Evolutionary conservation across 2,113 vertebrate species (phyloP).

Genomic region (Eubucco bourcierii): DNA sequence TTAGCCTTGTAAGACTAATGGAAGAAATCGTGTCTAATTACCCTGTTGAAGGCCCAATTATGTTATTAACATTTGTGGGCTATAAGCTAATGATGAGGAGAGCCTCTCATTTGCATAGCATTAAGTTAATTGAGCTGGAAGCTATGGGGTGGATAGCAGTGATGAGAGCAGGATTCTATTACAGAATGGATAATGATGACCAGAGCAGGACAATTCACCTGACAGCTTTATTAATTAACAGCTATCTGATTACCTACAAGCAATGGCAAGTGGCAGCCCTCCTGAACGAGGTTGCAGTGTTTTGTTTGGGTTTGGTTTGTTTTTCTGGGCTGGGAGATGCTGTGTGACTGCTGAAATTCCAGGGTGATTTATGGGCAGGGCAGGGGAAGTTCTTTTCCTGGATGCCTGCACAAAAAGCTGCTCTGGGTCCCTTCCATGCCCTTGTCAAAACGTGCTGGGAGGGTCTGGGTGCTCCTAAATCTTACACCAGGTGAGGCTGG

Average conservation of each 20-base stretch:
- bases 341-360: not conserved
- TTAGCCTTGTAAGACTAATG: constrained; percentile 88
- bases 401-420: not conserved
- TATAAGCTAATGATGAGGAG: constrained; percentile 87
- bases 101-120: constrained; percentile 94
- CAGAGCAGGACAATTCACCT: constrained; percentile 84
- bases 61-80: constrained; percentile 87
- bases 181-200: constrained; percentile 89
- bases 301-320: too few relatives aligned
- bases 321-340: constrained; percentile 30
- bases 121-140: constrained; percentile 94
- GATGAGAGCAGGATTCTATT: constrained; percentile 85
- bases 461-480: not conserved
- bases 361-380: constrained; percentile 1
- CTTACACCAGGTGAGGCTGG: not conserved
- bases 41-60: constrained; percentile 94
- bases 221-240: constrained; percentile 96
- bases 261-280: constrained; percentile 58
- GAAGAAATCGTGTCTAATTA: constrained; percentile 89
- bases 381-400: not conserved
- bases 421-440: not conserved
- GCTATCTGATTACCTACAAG: constrained; percentile 88
- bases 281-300: not conserved
- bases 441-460: not conserved
- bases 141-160: constrained; percentile 75